A percentile compares a stretch with the other conserved stretches of the same genome.
Evolutionary conservation across 2,113 vertebrate genomes (phyloP).

Genomic region (Elgaria multicarinata): DNA sequence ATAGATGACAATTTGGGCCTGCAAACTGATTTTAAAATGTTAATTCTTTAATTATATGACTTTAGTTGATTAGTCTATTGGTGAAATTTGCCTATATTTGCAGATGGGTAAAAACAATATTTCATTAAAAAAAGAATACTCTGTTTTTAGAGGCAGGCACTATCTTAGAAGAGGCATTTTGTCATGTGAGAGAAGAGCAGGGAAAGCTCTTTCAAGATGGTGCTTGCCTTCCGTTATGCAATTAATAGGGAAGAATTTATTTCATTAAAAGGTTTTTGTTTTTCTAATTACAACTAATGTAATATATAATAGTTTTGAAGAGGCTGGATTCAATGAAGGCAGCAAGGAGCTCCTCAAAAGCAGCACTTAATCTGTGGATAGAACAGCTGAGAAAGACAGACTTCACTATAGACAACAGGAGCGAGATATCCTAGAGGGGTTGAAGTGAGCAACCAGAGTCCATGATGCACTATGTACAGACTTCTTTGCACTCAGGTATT

Average conservation of each 20-base stretch:
- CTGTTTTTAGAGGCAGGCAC: background rate
- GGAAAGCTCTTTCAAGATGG: background rate
- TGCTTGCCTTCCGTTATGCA: background rate
- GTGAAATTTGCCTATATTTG: background rate
- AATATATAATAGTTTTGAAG: background rate
- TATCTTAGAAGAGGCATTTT: background rate
- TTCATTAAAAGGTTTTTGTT: background rate
- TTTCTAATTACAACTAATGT: background rate
- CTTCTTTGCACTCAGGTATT: background rate
- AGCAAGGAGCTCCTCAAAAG: background rate
- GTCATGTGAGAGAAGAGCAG: background rate
- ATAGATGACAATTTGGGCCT: too few relatives aligned
- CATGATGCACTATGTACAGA: background rate
- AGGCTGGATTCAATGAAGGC: background rate
- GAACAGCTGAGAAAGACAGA: background rate
- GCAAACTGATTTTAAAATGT: background rate
- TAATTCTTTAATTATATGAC: background rate
- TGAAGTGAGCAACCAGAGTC: background rate
- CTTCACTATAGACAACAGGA: background rate
- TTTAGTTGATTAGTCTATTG: too few relatives aligned
- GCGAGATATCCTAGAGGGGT: too few relatives aligned
- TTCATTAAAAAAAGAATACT: background rate
- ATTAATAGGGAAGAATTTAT: background rate
- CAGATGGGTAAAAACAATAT: background rate
- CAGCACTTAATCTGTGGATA: background rate